A percentile compares a stretch with the other conserved stretches of the same genome.
phyloP scores from a whole-genome alignment of 1,140 invertebrate genomes.

The Dryas iulia region DNA sequence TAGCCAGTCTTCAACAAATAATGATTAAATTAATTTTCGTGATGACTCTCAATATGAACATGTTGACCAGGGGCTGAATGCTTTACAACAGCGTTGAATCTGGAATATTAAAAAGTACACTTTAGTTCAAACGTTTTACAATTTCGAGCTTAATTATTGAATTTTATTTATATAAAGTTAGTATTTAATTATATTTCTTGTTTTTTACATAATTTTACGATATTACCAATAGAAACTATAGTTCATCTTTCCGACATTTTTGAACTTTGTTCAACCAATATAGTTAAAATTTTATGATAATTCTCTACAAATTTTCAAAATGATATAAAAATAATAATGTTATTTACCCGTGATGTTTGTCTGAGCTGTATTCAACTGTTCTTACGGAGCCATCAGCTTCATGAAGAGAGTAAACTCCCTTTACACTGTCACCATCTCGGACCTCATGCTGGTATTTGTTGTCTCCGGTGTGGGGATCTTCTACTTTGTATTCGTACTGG shows the following conservation, averaged over 20 bases:
- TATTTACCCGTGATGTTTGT: slow-evolving; percentile 72
- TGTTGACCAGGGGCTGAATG: slow-evolving; percentile 64
- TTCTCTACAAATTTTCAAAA: no score
- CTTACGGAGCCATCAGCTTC: slow-evolving; percentile 81
- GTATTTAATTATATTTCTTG: no score
- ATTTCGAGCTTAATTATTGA: no score
- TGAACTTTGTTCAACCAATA: no score
- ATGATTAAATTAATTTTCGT: slow-evolving; percentile 51
- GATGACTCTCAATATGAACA: slow-evolving; percentile 64
- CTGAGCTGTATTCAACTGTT: slow-evolving; percentile 81
- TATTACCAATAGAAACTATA: no score
- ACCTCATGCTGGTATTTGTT: slow-evolving; percentile 83
- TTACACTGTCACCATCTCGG: slow-evolving; percentile 82
- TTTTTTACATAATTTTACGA: no score
- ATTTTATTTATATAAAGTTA: no score
- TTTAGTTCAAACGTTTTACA: no score
- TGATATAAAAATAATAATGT: neutral
- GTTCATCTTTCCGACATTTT: no score
- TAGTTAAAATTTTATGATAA: no score
- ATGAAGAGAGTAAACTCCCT: slow-evolving; percentile 81
- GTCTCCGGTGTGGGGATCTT: slow-evolving; percentile 82
- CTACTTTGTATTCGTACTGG: slow-evolving; percentile 82
- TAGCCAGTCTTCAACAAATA: slow-evolving; percentile 28
- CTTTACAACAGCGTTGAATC: slow-evolving; percentile 72
- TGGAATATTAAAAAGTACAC: slow-evolving; percentile 38